A percentile compares a stretch with the other conserved stretches of the same genome.
phyloP scores from a whole-genome alignment of 2,113 vertebrate genomes.

The Podarcis muralis region DNA sequence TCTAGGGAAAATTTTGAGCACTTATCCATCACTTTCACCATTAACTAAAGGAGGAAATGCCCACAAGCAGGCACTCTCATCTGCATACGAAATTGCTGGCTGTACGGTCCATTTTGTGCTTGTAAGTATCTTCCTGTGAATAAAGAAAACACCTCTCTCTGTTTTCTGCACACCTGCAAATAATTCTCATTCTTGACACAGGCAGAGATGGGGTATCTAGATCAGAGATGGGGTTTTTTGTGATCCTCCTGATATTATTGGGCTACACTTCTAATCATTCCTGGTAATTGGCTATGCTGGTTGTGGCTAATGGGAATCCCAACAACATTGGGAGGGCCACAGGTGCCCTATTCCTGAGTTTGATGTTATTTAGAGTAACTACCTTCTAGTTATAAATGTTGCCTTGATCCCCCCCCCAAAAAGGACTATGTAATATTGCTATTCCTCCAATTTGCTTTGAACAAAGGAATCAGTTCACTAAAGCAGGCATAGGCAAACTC shows the following conservation, averaged over 20 bases:
- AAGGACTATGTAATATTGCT: not conserved
- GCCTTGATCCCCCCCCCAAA: not conserved
- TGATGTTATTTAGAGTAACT: not conserved
- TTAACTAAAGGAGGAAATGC: slow-evolving; percentile 77
- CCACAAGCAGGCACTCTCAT: slow-evolving; percentile 78
- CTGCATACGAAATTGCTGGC: slow-evolving; percentile 74
- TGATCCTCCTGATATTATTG: not conserved
- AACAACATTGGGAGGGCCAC: not conserved
- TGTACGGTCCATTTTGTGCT: slow-evolving; percentile 89
- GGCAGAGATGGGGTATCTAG: not conserved
- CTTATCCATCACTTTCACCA: slow-evolving; percentile 84
- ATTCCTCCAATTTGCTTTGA: not conserved
- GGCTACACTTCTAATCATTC: not conserved
- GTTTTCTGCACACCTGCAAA: not conserved
- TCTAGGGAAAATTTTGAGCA: slow-evolving; percentile 86
- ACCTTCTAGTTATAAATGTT: not conserved
- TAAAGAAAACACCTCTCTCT: not conserved
- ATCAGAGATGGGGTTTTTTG: not conserved
- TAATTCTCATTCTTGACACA: not conserved
- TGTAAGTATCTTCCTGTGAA: slow-evolving; percentile 72
- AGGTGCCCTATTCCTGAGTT: not conserved
- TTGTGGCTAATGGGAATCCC: not conserved
- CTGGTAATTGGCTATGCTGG: not conserved
- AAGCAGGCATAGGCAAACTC: no score
- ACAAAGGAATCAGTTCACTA: not conserved